A percentile compares a stretch with the other conserved stretches of the same genome.
Conservation (phyloP, 1,140 invertebrate genomes). For the Papilio polyxenes region DNA sequence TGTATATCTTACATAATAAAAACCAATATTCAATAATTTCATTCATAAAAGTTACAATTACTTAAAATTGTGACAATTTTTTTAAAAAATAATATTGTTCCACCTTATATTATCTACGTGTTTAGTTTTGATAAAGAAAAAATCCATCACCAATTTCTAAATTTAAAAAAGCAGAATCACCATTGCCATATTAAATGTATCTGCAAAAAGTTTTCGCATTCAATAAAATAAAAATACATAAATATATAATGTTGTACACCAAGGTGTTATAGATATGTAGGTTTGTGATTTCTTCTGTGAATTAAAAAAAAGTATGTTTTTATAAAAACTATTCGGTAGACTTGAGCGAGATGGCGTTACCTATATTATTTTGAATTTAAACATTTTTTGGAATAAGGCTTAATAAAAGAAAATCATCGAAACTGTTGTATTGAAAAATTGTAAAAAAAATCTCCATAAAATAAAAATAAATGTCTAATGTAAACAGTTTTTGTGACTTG, state of each 20-base stretch:
- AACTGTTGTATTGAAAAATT: background rate
- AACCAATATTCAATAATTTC: too few species aligned
- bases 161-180: constrained; percentile 25
- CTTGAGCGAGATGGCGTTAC: constrained; percentile 19
- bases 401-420: background rate
- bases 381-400: background rate
- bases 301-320: background rate
- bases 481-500: too few species aligned
- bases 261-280: background rate
- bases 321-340: background rate
- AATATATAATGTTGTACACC: constrained; percentile 6
- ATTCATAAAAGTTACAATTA: background rate
- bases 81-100: constrained; percentile 6
- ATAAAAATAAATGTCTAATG: too few species aligned
- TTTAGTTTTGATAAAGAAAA: background rate
- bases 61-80: background rate
- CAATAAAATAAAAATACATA: background rate
- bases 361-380: background rate
- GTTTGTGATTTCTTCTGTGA: constrained; percentile 5
- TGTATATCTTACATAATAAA: background rate
- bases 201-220: background rate
- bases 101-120: background rate
- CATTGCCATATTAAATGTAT: constrained; percentile 35
- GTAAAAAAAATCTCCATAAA: background rate
- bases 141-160: constrained; percentile 3